Base-by-base conservation (phyloP, 2,888 invertebrate species). In the Malthinus seriepunctatus region DNA sequence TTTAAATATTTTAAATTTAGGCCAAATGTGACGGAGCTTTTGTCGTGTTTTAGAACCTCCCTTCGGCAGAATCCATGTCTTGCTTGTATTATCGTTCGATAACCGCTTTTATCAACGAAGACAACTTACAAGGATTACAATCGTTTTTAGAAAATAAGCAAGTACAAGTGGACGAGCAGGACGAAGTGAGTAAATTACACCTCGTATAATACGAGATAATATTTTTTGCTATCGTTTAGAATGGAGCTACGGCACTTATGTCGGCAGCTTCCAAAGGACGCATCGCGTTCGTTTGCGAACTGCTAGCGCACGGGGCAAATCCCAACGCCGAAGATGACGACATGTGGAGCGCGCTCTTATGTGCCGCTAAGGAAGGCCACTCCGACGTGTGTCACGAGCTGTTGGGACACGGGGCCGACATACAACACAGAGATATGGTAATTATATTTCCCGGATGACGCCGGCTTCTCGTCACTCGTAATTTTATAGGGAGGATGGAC, bases 241-340 rank as follows among this genome's bases (percentile, higher is more conserved):
- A 94, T 84, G 95, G 95, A 63, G 90, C 92, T 62, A 96, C 97
- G 47, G 91, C 93, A 51, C 90, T 99, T 74, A 96, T 97, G 84
- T 87, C 91, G 73, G 96, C 97, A 45, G 88, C 94, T 59, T 86
- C 90, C 72, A 90, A 89, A 71, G 97, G 97, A 32, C 89, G 93
- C 71, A 80, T 87, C 53, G 86, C 87, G 42, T 91, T 97, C 77
- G 93, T 92, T 48, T 86, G 90, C 51, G 87, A 93, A 72, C 84
- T 99, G 62, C 82, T 98, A 66, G 87, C 89, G 53, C 90, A 93
- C 75, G 95, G 95, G 59, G 96, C 97, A 32, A 97, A 98, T 80
- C 88, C 94, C 11, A 90, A 93, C 77, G 89, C 91, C 9, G 90
- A 93, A 71, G 98, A 98, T 79, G 85, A 87, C 71, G 97, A 98